phyloP scores from a whole-genome alignment of 2,797 vertebrate genomes.

The Bovichtus diacanthus region DNA sequence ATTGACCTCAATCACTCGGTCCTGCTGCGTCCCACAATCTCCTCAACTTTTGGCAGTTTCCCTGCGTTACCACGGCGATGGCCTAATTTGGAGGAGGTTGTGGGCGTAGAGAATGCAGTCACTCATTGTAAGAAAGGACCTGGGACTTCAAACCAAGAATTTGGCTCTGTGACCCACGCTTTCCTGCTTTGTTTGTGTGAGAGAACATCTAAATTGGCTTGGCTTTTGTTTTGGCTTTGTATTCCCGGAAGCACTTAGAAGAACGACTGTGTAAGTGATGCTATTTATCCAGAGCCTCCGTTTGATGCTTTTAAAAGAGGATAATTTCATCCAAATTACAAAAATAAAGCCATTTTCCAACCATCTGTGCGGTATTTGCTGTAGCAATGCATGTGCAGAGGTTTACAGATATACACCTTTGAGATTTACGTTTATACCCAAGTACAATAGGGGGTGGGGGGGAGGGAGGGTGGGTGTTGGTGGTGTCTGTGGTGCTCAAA shows the following conservation, averaged over 20 bases:
- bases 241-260: constrained; percentile 40
- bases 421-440: constrained; percentile 2
- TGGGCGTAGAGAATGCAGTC: constrained; percentile 52
- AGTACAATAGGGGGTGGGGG: neutral
- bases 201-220: constrained; percentile 61
- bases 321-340: constrained; percentile 3
- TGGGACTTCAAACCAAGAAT: constrained; percentile 56
- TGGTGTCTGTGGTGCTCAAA: constrained; percentile 21
- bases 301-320: constrained; percentile 31
- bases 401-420: constrained; percentile 1
- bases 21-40: constrained; percentile 46
- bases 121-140: constrained; percentile 50
- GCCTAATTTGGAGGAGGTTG: constrained; percentile 69
- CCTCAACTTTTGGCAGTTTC: constrained; percentile 64
- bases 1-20: constrained; percentile 76
- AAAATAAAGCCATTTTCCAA: neutral
- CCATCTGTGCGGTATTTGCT: neutral
- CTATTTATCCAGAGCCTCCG: constrained; percentile 32
- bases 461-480: neutral
- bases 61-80: constrained; percentile 63
- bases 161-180: constrained; percentile 53
- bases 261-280: constrained; percentile 37
- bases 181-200: constrained; percentile 63
- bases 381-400: neutral
- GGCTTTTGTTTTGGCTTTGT: constrained; percentile 56